These are phyloP conservation scores for Danionella dracula DNA, from an alignment of 2,797 vertebrate species.

Conservation along the genomic window DNA sequence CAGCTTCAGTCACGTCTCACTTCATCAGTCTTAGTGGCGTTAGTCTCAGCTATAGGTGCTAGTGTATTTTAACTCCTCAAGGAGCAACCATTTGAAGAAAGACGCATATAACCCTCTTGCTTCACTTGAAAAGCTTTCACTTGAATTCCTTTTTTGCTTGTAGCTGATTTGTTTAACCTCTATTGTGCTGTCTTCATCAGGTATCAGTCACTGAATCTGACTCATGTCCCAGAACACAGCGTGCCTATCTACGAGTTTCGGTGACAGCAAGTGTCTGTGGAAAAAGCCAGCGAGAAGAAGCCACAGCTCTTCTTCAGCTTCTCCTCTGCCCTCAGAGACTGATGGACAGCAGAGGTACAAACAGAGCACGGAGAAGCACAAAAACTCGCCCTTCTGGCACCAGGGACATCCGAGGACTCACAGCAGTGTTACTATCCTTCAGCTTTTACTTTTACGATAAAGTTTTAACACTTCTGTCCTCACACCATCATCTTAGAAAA, in stretches of 20 bases:
- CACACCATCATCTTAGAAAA: slow-evolving; percentile 20
- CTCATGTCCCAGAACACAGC: slow-evolving; percentile 88
- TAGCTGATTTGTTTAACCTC: no score
- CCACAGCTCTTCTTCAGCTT: background rate
- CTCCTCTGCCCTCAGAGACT: slow-evolving; percentile 20
- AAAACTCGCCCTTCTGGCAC: background rate
- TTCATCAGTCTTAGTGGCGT: no score
- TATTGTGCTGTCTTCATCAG: slow-evolving; percentile 56
- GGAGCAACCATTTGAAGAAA: no score
- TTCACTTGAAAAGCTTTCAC: no score
- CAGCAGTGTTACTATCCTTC: slow-evolving; percentile 10
- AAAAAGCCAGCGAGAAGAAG: slow-evolving; percentile 25
- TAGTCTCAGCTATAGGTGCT: no score
- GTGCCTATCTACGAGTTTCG: slow-evolving; percentile 96
- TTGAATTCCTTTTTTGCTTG: no score
- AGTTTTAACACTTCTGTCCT: slow-evolving; percentile 30
- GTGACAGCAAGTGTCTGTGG: slow-evolving; percentile 70
- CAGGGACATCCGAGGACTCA: slow-evolving; percentile 38
- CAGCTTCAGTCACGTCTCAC: no score
- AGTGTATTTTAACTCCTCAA: no score
- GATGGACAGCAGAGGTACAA: slow-evolving; percentile 20
- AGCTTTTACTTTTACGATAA: background rate
- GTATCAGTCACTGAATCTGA: slow-evolving; percentile 97
- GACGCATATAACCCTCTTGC: no score
- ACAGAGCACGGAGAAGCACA: background rate